phyloP scores from a whole-genome alignment of 2,888 invertebrate species.

The Tetrapedia diversipes region DNA sequence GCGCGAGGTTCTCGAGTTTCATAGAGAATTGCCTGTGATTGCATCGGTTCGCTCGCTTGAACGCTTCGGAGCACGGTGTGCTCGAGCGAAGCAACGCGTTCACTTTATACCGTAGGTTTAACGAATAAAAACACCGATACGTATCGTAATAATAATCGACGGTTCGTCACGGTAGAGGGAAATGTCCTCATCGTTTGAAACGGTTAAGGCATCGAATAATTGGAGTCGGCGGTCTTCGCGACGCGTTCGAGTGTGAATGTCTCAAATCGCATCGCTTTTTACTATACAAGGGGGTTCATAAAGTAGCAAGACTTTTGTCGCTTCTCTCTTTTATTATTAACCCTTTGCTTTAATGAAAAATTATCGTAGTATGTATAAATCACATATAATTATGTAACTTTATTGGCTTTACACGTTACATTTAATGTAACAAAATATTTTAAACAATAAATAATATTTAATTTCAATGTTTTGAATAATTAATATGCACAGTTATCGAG shows the following conservation, averaged over 20 bases:
- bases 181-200: conserved; percentile 6
- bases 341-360: no score
- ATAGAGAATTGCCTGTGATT: conserved; percentile 45
- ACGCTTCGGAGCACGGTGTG: conserved; percentile 18
- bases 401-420: no score
- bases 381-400: no score
- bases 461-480: no score
- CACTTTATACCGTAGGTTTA: conserved; percentile 42
- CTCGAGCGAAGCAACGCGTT: conserved; percentile 39
- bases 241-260: neutral
- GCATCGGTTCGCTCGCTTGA: conserved; percentile 29
- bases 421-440: no score
- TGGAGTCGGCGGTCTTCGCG: neutral
- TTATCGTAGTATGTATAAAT: no score
- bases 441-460: no score
- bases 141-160: conserved; percentile 3
- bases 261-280: neutral
- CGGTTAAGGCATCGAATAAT: neutral
- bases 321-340: neutral
- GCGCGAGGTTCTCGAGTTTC: conserved; percentile 50
- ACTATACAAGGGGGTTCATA: neutral
- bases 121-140: conserved; percentile 30
- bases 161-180: conserved; percentile 10
- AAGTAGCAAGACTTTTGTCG: neutral
- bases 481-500: no score